These are phyloP conservation scores for Caenorhabditis imperialis DNA, from an alignment of 2,888 invertebrate species.

Conservation along the genomic window DNA sequence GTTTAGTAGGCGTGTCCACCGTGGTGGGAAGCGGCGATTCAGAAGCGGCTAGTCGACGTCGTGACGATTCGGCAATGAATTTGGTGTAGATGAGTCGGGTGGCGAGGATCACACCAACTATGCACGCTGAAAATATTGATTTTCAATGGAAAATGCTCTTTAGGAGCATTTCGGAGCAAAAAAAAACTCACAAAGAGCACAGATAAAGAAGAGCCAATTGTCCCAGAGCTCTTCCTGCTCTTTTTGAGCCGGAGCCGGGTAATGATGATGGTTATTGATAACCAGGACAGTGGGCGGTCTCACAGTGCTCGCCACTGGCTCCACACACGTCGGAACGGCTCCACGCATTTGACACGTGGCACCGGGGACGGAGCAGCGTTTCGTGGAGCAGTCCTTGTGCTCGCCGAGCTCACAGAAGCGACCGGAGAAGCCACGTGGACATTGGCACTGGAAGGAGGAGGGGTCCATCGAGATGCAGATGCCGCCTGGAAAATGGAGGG, in stretches of 20 bases:
- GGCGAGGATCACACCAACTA: conserved; percentile 11
- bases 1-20: background rate
- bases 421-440: conserved; percentile 25
- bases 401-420: conserved; percentile 25
- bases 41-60: background rate
- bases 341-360: conserved; percentile 7
- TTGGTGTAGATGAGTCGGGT: conserved; percentile 2
- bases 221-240: background rate
- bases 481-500: conserved; percentile 46
- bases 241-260: background rate
- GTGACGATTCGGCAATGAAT: conserved; percentile 2
- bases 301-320: background rate
- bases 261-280: background rate
- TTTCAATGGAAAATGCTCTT: background rate
- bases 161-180: background rate
- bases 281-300: background rate
- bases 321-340: conserved; percentile 11
- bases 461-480: conserved; percentile 17
- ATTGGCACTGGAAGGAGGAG: conserved; percentile 23
- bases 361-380: conserved; percentile 3
- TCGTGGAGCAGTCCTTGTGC: conserved; percentile 8
- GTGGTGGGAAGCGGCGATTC: conserved; percentile 10
- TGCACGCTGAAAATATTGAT: conserved; percentile 16
- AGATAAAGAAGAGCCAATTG: background rate
- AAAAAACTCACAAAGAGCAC: background rate